These are phyloP conservation scores for Sphenopsis melanotis DNA, from an alignment of 2,797 vertebrate genomes.

Conservation along the genomic window DNA sequence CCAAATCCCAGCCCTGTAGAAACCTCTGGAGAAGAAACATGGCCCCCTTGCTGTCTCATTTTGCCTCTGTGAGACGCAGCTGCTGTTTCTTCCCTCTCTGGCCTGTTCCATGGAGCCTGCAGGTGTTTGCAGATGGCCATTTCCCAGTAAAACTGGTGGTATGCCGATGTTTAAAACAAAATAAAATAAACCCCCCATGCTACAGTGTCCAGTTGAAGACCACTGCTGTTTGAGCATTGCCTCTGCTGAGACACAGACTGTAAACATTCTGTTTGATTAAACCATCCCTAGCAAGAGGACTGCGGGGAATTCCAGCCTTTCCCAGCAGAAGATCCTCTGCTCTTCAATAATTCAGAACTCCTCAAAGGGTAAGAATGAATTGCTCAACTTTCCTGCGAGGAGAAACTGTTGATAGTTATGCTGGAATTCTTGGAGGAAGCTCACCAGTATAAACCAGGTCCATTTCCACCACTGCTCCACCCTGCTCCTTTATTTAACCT, in stretches of 20 bases:
- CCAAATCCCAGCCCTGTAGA: not conserved
- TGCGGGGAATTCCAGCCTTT: slow-evolving; percentile 43
- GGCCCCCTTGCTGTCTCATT: not conserved
- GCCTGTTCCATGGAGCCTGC: not conserved
- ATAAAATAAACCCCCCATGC: not conserved
- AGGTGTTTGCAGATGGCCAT: slow-evolving; percentile 16
- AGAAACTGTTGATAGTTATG: not conserved
- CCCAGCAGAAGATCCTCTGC: slow-evolving; percentile 4
- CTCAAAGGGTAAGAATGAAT: slow-evolving; percentile 19
- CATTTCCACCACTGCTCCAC: not conserved
- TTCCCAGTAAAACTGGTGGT: not conserved
- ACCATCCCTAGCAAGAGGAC: slow-evolving; percentile 29
- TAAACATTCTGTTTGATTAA: slow-evolving; percentile 60
- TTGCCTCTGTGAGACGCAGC: not conserved
- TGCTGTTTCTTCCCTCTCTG: not conserved
- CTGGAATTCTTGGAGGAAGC: slow-evolving; percentile 10
- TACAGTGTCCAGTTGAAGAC: not conserved
- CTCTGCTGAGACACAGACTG: slow-evolving; percentile 30
- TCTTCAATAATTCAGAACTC: slow-evolving; percentile 27
- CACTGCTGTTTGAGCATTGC: slow-evolving; percentile 25
- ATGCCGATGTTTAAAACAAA: slow-evolving; percentile 42
- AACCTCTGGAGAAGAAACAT: not conserved
- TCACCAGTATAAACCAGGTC: not conserved
- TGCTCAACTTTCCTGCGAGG: not conserved
- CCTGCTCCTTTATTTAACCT: not conserved